Conservation (phyloP, 2,113 vertebrate genomes). For the Rhynchomys soricoides region DNA sequence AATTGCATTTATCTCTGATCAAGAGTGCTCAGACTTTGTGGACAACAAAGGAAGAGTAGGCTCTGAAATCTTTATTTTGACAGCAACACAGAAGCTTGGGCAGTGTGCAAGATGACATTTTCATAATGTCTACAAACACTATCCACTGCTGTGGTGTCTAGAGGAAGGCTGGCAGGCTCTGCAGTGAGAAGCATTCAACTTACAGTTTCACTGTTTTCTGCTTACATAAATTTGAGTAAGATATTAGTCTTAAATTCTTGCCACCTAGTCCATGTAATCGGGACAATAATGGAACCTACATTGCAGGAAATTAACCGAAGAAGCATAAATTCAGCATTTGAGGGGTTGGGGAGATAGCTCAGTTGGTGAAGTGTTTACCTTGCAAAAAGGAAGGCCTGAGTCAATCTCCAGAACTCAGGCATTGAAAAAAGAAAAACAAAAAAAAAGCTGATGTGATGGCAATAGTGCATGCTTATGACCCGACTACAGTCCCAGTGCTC, state of each 20-base stretch:
- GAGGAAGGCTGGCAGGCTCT: background rate
- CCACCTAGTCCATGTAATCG: background rate
- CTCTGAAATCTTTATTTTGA: conserved; percentile 54
- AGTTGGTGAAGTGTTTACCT: background rate
- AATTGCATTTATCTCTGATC: conserved; percentile 47
- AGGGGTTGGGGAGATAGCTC: background rate
- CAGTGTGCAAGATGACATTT: background rate
- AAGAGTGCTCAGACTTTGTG: background rate
- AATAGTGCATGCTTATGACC: background rate
- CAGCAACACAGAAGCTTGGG: background rate
- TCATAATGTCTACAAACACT: background rate
- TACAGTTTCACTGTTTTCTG: background rate
- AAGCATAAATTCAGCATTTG: background rate
- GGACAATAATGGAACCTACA: background rate
- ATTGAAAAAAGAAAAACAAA: background rate
- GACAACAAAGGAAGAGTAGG: background rate
- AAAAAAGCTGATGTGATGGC: background rate
- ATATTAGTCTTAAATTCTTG: background rate
- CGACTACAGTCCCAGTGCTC: background rate
- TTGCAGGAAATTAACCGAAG: conserved; percentile 32
- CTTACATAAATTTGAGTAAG: background rate
- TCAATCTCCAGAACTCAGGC: background rate
- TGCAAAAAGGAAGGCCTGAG: background rate
- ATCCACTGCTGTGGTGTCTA: background rate
- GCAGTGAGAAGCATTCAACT: background rate